These are phyloP conservation scores for Lophotis ruficrista DNA, from an alignment of 2,113 vertebrate genomes.

Conservation along the genomic window DNA sequence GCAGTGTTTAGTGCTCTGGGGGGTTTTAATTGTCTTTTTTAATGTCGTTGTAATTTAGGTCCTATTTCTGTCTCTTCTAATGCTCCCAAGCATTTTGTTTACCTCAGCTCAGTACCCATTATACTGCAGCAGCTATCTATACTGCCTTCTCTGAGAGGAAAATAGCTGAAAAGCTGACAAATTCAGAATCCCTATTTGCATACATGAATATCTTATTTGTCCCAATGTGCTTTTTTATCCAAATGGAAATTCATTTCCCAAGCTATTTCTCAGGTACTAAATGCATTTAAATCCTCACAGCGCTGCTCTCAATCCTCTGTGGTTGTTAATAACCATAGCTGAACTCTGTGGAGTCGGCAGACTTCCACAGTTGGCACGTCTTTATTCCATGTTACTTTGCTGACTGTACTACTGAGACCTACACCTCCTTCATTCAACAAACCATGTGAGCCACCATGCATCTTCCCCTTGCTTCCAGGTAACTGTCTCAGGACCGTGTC, in stretches of 20 bases:
- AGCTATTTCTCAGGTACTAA: neutral
- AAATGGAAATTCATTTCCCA: neutral
- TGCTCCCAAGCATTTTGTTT: constrained; percentile 29
- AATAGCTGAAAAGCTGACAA: neutral
- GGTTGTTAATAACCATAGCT: neutral
- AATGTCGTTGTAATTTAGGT: neutral
- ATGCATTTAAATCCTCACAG: neutral
- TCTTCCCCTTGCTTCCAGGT: neutral
- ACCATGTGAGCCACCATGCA: rapidly evolving
- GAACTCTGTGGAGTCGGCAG: neutral
- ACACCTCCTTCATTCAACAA: neutral
- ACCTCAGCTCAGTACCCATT: neutral
- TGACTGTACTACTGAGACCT: neutral
- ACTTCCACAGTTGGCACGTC: neutral
- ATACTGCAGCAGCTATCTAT: neutral
- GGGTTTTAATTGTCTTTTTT: neutral
- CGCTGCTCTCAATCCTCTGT: neutral
- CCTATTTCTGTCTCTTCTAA: neutral
- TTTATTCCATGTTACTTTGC: rapidly evolving
- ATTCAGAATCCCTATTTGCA: neutral
- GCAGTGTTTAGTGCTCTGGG: neutral
- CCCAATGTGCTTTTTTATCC: neutral
- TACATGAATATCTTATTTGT: neutral
- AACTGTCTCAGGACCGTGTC: neutral
- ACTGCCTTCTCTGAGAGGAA: neutral